Percentiles rank a stretch among this genome's conserved stretches.
These are phyloP conservation scores for Epistrophella euchroma DNA, from an alignment of 2,888 invertebrate genomes.

Conservation along the genomic window DNA sequence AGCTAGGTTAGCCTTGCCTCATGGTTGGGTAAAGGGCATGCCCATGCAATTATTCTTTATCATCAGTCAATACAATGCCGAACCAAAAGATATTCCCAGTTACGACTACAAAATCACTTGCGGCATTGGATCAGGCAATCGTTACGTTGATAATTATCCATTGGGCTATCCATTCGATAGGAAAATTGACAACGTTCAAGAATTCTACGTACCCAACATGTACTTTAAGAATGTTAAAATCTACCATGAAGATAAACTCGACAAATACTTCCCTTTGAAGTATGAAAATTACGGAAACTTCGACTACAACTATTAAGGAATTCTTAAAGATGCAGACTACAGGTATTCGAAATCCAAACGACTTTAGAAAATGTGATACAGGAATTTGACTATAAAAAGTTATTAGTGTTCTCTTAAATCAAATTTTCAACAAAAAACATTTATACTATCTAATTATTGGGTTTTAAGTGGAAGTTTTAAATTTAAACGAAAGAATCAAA, in stretches of 20 bases:
- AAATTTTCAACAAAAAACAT: not conserved
- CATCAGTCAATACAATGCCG: slow-evolving; percentile 84
- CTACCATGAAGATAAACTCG: slow-evolving; percentile 71
- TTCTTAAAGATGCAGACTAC: not conserved
- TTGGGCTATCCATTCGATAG: slow-evolving; percentile 90
- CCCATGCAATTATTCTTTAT: slow-evolving; percentile 87
- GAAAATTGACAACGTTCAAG: slow-evolving; percentile 84
- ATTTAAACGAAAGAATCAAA: not conserved
- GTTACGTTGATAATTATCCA: slow-evolving; percentile 85
- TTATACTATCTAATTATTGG: not conserved
- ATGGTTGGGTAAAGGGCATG: slow-evolving; percentile 86
- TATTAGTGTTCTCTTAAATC: not conserved
- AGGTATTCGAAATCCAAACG: not conserved
- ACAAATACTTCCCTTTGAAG: slow-evolving; percentile 77
- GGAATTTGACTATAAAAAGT: not conserved
- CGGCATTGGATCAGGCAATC: slow-evolving; percentile 85
- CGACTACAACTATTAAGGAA: slow-evolving; percentile 78
- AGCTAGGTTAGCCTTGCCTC: slow-evolving; percentile 87
- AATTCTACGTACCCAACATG: slow-evolving; percentile 86
- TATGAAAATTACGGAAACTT: slow-evolving; percentile 79
- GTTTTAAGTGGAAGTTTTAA: not conserved
- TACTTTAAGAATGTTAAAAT: slow-evolving; percentile 85
- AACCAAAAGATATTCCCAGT: slow-evolving; percentile 82
- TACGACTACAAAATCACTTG: slow-evolving; percentile 84
- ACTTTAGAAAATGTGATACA: slow-evolving; percentile 9